These are phyloP conservation scores for Proteles cristata DNA, from an alignment of 2,113 vertebrate genomes.

Conservation along the genomic window DNA sequence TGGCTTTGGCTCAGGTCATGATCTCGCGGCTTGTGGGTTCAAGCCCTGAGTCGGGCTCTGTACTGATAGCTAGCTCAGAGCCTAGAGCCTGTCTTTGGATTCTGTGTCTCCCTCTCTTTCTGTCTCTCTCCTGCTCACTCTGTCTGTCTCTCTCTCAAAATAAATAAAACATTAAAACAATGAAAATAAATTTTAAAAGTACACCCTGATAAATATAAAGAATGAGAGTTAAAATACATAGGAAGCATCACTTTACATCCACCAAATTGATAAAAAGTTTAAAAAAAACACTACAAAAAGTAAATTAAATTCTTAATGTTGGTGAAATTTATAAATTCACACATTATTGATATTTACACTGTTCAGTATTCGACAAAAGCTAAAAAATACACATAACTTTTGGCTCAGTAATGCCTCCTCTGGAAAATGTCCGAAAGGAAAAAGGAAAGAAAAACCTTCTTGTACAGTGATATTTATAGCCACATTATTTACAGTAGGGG, in stretches of 20 bases:
- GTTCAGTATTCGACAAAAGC: background rate
- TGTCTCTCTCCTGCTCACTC: no score
- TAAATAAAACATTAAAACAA: no score
- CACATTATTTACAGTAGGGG: background rate
- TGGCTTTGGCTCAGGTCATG: no score
- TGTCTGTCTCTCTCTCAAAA: no score
- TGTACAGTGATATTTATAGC: conserved; percentile 38
- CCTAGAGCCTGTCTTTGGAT: no score
- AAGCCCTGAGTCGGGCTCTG: no score
- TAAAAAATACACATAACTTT: background rate
- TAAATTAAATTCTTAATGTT: conserved; percentile 29
- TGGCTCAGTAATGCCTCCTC: background rate
- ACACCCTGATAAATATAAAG: background rate
- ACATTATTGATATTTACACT: background rate
- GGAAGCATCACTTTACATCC: background rate
- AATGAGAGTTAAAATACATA: background rate
- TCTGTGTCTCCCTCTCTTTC: no score
- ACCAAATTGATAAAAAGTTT: background rate
- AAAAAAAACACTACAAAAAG: background rate
- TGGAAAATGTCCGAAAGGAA: conserved; percentile 50
- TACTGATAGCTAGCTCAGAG: no score
- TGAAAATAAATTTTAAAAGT: background rate
- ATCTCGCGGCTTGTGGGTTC: no score
- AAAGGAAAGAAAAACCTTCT: conserved; percentile 26
- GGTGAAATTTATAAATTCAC: background rate